Conservation (phyloP, 1,140 invertebrate species). For the Lepidurus apus region DNA sequence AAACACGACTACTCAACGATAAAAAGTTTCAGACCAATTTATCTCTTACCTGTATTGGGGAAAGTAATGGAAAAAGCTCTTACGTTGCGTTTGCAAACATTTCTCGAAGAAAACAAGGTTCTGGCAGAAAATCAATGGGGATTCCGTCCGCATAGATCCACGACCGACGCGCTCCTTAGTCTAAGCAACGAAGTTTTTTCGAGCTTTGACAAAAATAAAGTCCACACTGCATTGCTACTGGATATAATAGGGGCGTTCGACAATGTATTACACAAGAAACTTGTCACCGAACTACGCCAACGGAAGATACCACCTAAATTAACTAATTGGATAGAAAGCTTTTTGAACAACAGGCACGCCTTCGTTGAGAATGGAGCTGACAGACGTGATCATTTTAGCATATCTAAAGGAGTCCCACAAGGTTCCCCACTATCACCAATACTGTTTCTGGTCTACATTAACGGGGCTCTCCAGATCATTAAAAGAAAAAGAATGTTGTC, state of each 20-base stretch:
- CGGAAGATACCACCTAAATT: no score
- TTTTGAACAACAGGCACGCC: no score
- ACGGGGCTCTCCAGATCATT: no score
- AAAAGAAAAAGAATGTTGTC: no score
- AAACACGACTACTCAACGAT: background rate
- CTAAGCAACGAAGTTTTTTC: background rate
- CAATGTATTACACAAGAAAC: background rate
- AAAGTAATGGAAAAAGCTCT: slow-evolving; percentile 13
- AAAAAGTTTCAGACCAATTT: background rate
- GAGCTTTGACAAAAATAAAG: background rate
- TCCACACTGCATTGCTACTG: no score
- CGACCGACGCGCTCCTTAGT: background rate
- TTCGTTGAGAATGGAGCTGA: no score
- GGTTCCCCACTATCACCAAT: no score
- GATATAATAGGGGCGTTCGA: background rate
- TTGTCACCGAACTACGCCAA: no score
- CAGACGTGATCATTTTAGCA: no score
- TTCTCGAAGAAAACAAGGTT: background rate
- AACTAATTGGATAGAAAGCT: no score
- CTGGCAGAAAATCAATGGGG: background rate
- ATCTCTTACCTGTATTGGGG: background rate
- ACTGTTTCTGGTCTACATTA: no score
- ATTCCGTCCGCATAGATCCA: background rate
- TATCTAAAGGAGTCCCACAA: no score
- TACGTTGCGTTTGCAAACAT: background rate